Evolutionary conservation across 1,140 invertebrate genomes (phyloP), one percentile per base, ranked within the genome.

Genomic region (Capitella teleta): DNA sequence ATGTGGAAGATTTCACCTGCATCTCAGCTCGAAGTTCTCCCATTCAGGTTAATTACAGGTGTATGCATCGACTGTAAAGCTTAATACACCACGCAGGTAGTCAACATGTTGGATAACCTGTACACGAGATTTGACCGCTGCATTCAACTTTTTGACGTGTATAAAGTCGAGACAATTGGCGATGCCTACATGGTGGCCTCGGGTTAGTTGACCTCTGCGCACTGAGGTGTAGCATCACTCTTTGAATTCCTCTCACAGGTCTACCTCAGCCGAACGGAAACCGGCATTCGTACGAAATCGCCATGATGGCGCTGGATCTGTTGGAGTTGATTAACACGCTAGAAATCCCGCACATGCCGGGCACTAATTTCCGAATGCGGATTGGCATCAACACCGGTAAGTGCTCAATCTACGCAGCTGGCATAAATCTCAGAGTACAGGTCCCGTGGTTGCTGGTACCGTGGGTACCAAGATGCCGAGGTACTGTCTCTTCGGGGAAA

Each of bases 291-390:
- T 41, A 66, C 81, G 86, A 90, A 67, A 80, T 93, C 43, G 87
- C 86, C 1, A 87, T 83, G 10, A 89, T 91, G 86, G 86, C 87
- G 1, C 72, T 91, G 49, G 85, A 90, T 72, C 68, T 92, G 49
- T 72, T 91, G 10, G 83, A 88, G 64, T 80, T 86, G 61, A 87
- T 86, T 64, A 85, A 84, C 37, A 80, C 80, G 53, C 88, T 92
- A 64, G 81, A 84, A 61, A 82, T 91, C 40, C 79, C 83, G 43
- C 87, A 91, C 70, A 70, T 89, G 53, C 86, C 86, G 1, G 79
- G 76, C 50, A 83, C 84, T 24, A 85, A 85, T 37, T 74, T 90
- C 16, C 76, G 80, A 54, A 70, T 90, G 37, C 74, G 86, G 53
- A 87, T 87, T 57, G 86, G 86, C 12, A 72, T 89, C 37, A 85